phyloP scores from a whole-genome alignment of 2,113 vertebrate species.

The Mormyrus iriodes region DNA sequence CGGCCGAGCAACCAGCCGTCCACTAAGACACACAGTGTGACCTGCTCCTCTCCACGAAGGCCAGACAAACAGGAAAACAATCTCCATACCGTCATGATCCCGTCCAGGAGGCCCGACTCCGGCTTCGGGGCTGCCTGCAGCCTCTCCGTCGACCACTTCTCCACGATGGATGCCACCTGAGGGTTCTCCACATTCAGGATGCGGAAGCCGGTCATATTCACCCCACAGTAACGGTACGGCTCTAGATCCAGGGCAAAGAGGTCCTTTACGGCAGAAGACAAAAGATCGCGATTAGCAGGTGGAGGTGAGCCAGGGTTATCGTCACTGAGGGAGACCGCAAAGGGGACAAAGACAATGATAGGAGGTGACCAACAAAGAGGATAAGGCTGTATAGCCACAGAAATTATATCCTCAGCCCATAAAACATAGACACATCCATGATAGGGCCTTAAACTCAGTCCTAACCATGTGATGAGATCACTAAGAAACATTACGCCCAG shows the following conservation, averaged over 20 bases:
- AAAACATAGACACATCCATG: constrained; percentile 27
- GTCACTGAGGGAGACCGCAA: constrained; percentile 4
- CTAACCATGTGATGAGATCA: not conserved
- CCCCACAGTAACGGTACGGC: constrained; percentile 93
- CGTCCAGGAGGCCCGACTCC: constrained; percentile 82
- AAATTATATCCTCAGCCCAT: constrained; percentile 27
- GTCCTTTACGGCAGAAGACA: constrained; percentile 67
- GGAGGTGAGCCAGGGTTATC: constrained; percentile 7
- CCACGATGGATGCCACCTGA: constrained; percentile 82
- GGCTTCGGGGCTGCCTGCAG: constrained; percentile 76
- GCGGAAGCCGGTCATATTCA: constrained; percentile 96
- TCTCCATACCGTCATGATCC: constrained; percentile 91
- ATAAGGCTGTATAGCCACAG: constrained; percentile 23
- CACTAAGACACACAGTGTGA: not conserved
- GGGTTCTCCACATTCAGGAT: constrained; percentile 97
- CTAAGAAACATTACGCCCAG: not conserved
- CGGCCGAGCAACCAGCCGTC: not conserved
- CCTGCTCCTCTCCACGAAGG: not conserved
- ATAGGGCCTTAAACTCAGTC: not conserved
- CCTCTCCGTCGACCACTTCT: constrained; percentile 94
- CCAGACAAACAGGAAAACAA: not conserved
- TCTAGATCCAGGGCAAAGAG: constrained; percentile 95
- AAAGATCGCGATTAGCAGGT: constrained; percentile 3
- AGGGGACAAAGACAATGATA: constrained; percentile 32
- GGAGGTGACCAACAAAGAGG: constrained; percentile 30